Evolutionary conservation across 2,888 invertebrate genomes (phyloP).

Genomic region (Dendrolimus houi): DNA sequence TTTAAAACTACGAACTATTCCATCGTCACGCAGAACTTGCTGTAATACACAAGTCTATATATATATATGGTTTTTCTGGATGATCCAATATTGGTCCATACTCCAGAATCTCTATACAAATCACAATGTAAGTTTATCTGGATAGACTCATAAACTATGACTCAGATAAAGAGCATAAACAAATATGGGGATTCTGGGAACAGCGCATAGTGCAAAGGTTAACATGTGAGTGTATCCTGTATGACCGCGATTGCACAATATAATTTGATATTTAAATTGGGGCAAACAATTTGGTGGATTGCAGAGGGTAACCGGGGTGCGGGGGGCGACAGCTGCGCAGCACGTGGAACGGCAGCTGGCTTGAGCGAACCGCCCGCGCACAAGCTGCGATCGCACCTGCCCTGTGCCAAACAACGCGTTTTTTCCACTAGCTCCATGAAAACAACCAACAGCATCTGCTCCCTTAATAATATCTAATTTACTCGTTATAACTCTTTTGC

Average conservation of each 20-base stretch:
- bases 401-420: slow-evolving; percentile 45
- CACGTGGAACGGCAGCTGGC: slow-evolving; percentile 66
- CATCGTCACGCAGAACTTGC: too few relatives aligned
- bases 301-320: slow-evolving; percentile 6
- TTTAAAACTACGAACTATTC: too few relatives aligned
- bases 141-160: too few relatives aligned
- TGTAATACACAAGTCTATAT: too few relatives aligned
- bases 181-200: neutral
- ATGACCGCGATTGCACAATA: neutral
- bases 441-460: slow-evolving; percentile 27
- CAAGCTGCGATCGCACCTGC: slow-evolving; percentile 65
- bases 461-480: slow-evolving; percentile 4
- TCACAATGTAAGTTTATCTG: too few relatives aligned
- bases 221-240: neutral
- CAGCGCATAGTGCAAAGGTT: neutral
- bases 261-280: slow-evolving; percentile 2
- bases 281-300: slow-evolving; percentile 7
- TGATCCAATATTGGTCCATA: too few relatives aligned
- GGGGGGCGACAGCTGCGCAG: slow-evolving; percentile 56
- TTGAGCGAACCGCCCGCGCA: slow-evolving; percentile 45
- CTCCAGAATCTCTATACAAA: too few relatives aligned
- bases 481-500: neutral
- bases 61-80: too few relatives aligned
- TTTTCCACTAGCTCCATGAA: slow-evolving; percentile 36
- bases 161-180: too few relatives aligned